Conservation (phyloP, 1,140 invertebrate genomes). For the Helicoverpa zea region DNA sequence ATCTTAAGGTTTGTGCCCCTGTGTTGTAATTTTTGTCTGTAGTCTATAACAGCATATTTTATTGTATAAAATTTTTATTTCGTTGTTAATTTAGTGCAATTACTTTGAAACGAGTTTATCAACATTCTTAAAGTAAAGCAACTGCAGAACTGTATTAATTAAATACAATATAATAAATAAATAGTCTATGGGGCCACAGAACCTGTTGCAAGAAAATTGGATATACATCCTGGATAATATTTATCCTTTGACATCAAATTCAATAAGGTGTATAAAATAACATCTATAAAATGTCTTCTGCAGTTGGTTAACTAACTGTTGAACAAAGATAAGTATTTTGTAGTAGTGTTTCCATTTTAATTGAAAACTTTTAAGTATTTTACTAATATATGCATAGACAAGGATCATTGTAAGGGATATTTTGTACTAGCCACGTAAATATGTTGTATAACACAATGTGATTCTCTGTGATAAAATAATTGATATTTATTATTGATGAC, state of each 20-base stretch:
- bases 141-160: conserved; percentile 30
- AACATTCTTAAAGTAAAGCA: conserved; percentile 1
- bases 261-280: neutral
- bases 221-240: neutral
- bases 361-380: conserved; percentile 68
- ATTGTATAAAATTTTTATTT: conserved; percentile 64
- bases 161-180: too few relatives aligned
- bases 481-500: conserved; percentile 80
- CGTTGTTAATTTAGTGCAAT: conserved; percentile 70
- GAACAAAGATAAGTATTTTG: conserved; percentile 73
- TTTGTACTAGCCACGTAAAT: conserved; percentile 86
- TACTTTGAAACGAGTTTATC: conserved; percentile 54
- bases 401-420: conserved; percentile 78
- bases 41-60: conserved; percentile 64
- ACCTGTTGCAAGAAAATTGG: too few relatives aligned
- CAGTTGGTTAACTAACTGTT: conserved; percentile 51
- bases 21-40: conserved; percentile 58
- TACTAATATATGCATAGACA: conserved; percentile 68
- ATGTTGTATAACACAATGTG: conserved; percentile 86
- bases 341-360: conserved; percentile 74
- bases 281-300: conserved; percentile 20
- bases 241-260: too few relatives aligned
- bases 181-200: too few relatives aligned
- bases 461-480: conserved; percentile 87
- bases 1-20: conserved; percentile 49